A percentile compares a stretch with the other conserved stretches of the same genome.
These are phyloP conservation scores for Coccyzus lansbergi DNA, from an alignment of 2,797 vertebrate genomes.

Conservation along the genomic window DNA sequence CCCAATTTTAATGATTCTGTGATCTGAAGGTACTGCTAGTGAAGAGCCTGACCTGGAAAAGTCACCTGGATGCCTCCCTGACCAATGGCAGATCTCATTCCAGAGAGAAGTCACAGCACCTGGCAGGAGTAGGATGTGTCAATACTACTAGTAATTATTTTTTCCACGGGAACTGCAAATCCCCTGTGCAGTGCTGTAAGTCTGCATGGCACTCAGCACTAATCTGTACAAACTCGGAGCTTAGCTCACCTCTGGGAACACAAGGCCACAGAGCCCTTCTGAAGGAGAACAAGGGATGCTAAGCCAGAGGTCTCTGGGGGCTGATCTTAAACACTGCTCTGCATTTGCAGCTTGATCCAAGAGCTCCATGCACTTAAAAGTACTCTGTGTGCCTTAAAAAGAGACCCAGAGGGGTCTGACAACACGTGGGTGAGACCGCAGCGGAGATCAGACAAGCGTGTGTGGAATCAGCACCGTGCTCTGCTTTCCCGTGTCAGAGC, in stretches of 20 bases:
- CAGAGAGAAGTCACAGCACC: neutral
- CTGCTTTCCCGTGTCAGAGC: neutral
- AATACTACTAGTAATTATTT: neutral
- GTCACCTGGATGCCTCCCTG: neutral
- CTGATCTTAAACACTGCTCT: neutral
- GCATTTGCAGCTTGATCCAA: neutral
- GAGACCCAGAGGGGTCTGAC: neutral
- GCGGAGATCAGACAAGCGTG: neutral
- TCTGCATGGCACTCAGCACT: neutral
- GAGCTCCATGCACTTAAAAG: neutral
- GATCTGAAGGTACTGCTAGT: neutral
- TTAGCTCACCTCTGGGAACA: neutral
- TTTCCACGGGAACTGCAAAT: neutral
- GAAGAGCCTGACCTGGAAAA: neutral
- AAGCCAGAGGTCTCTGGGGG: rapidly evolving
- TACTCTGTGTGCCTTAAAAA: neutral
- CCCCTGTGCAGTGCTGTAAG: neutral
- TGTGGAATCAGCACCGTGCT: neutral
- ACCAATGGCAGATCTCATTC: neutral
- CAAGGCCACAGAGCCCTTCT: neutral
- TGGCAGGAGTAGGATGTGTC: neutral
- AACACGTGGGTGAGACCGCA: neutral
- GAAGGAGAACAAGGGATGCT: neutral
- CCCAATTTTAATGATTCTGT: too few species aligned
- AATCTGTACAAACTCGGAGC: rapidly evolving